Conservation (phyloP, 2,797 vertebrate species). For the Sternarchorhynchus goeldii region DNA sequence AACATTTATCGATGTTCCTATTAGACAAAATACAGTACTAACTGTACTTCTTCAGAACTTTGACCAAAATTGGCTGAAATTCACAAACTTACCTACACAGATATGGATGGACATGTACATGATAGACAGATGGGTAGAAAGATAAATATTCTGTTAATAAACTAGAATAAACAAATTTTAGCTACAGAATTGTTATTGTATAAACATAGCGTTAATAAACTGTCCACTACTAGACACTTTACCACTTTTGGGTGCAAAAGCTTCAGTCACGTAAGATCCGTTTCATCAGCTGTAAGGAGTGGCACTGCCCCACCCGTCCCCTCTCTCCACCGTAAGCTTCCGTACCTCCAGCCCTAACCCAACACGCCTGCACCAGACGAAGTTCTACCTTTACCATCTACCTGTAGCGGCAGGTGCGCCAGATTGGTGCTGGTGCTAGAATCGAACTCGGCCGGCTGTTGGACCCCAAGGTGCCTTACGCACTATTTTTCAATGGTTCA, state of each 20-base stretch:
- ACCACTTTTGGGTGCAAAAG: constrained; percentile 18
- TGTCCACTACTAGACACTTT: constrained; percentile 7
- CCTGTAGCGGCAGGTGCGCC: not conserved
- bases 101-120: too few species aligned
- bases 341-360: not conserved
- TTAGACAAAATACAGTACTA: too few species aligned
- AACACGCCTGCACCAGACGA: not conserved
- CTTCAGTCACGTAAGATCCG: not conserved
- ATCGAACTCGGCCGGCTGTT: constrained; percentile 3
- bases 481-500: not conserved
- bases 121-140: not conserved
- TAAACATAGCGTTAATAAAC: not conserved
- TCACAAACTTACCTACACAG: too few species aligned
- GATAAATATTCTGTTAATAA: not conserved
- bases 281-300: not conserved
- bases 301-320: too few species aligned
- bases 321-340: not conserved
- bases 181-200: not conserved
- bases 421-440: not conserved
- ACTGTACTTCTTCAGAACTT: too few species aligned
- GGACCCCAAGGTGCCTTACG: not conserved
- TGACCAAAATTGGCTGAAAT: too few species aligned
- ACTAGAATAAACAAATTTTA: not conserved
- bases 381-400: not conserved
- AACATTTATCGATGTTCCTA: too few species aligned